These are phyloP conservation scores for rat (Rattus norvegicus) DNA, from an alignment of 2,113 vertebrate species.

Conservation along the genomic window GRCr8 NC_086024.1:44283001-44283500, in stretches of 20 bases:
- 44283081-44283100: neutral
- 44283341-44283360: constrained; percentile 57
- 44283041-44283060: fast-evolving
- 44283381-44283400: constrained; percentile 38
- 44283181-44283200: neutral
- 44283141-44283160: neutral
- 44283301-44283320: constrained; percentile 7
- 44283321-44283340: neutral
- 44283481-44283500: neutral
- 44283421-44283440: constrained; percentile 47
- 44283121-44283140: neutral
- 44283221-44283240: neutral
- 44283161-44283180: neutral
- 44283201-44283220: neutral
- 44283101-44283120: neutral
- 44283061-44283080: fast-evolving
- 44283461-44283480: neutral
- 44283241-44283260: neutral
- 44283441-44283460: constrained; percentile 19
- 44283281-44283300: neutral
- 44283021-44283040: fast-evolving
- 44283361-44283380: constrained; percentile 53
- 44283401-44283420: constrained; percentile 52
- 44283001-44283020: neutral
- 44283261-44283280: neutral